phyloP scores from a whole-genome alignment of 2,888 invertebrate species.

The Selenia dentaria region DNA sequence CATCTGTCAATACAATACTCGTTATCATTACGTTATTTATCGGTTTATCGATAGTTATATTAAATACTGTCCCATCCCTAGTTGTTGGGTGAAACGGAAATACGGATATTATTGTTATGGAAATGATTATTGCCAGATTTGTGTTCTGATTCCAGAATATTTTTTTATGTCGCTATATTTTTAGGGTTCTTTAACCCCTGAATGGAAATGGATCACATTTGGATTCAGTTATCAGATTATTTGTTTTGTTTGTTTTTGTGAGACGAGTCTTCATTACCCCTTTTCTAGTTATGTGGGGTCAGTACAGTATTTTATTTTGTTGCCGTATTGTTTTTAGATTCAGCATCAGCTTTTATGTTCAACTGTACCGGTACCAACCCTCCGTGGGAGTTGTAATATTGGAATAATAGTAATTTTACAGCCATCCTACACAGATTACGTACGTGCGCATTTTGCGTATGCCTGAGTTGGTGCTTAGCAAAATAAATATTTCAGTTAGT shows the following conservation, averaged over 20 bases:
- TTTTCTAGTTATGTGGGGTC: too few relatives aligned
- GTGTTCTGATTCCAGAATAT: conserved; percentile 25
- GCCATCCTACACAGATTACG: too few relatives aligned
- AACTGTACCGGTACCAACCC: too few relatives aligned
- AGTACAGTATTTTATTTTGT: too few relatives aligned
- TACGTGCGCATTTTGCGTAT: too few relatives aligned
- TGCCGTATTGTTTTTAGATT: too few relatives aligned
- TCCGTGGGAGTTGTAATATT: too few relatives aligned
- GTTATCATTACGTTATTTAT: conserved; percentile 2
- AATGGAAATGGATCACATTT: conserved; percentile 1
- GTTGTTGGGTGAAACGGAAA: conserved; percentile 8
- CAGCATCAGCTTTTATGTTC: too few relatives aligned
- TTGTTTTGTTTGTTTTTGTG: conserved; percentile 2
- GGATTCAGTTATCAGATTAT: conserved; percentile 4
- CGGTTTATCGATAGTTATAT: conserved; percentile 2
- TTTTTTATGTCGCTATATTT: conserved; percentile 15
- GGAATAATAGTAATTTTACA: too few relatives aligned
- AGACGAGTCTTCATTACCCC: too few relatives aligned
- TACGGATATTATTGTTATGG: conserved; percentile 31
- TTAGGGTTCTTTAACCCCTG: conserved; percentile 4
- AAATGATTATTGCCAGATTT: conserved; percentile 33
- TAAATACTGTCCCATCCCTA: conserved; percentile 19
- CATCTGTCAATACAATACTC: background rate
- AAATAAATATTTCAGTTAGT: too few relatives aligned
- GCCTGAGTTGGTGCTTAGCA: too few relatives aligned